A percentile compares a stretch with the other conserved stretches of the same genome.
phyloP scores from a whole-genome alignment of 1,140 invertebrate species.

The Pissodes strobi region DNA sequence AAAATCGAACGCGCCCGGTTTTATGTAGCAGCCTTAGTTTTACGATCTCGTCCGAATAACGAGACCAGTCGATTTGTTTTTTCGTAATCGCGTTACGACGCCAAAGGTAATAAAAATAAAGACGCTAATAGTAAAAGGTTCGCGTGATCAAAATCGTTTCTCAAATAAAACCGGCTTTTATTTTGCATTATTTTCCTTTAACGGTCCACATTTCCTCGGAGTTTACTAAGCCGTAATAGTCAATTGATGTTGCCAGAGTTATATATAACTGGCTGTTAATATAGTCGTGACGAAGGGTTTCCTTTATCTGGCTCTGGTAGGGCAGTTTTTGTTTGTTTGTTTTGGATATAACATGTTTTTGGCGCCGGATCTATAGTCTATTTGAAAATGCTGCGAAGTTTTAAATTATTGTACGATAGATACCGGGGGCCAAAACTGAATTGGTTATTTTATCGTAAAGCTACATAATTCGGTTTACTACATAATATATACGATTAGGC shows the following conservation, averaged over 20 bases:
- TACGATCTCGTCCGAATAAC: conserved; percentile 21
- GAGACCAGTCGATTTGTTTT: conserved; percentile 19
- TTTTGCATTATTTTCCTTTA: conserved; percentile 23
- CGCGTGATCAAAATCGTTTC: conserved; percentile 27
- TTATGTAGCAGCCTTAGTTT: conserved; percentile 20
- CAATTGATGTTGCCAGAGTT: conserved; percentile 24
- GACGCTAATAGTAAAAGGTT: conserved; percentile 25
- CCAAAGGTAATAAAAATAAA: conserved; percentile 22
- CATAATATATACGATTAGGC: too few species aligned
- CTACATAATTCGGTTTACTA: too few species aligned
- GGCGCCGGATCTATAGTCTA: too few species aligned
- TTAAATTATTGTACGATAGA: too few species aligned
- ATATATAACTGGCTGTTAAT: too few species aligned
- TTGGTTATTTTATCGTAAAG: too few species aligned
- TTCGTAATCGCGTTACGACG: conserved; percentile 21
- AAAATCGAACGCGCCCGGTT: conserved; percentile 28
- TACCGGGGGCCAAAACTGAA: too few species aligned
- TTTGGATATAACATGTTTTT: too few species aligned
- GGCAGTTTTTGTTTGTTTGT: too few species aligned
- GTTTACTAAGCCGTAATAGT: conserved; percentile 19
- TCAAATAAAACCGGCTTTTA: conserved; percentile 21
- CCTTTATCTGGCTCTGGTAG: too few species aligned
- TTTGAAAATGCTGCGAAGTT: too few species aligned
- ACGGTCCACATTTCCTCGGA: conserved; percentile 10
- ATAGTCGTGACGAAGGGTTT: background rate